phyloP scores from a whole-genome alignment of 2,797 vertebrate genomes.

The Pygocentrus nattereri region DNA sequence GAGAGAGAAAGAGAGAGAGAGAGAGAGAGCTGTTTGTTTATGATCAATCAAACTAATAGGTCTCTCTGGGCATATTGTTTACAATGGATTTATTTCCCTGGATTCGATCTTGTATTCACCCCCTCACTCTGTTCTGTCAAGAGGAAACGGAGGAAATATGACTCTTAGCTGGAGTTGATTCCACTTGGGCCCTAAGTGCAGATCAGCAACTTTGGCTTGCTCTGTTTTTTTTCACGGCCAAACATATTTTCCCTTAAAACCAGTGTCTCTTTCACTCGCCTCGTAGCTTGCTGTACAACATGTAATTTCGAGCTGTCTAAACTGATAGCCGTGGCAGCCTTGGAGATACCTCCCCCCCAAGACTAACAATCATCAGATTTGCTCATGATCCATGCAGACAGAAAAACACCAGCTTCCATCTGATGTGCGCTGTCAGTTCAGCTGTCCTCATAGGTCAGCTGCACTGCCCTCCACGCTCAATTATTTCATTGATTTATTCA shows the following conservation, averaged over 20 bases:
- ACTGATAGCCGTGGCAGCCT: slow-evolving; percentile 74
- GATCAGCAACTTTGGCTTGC: slow-evolving; percentile 65
- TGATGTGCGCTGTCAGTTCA: slow-evolving; percentile 72
- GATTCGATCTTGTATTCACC: slow-evolving; percentile 74
- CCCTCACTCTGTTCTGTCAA: slow-evolving; percentile 63
- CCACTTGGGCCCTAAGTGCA: slow-evolving; percentile 55
- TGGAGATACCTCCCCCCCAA: slow-evolving; percentile 69
- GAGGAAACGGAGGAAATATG: slow-evolving; percentile 70
- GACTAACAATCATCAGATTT: slow-evolving; percentile 81
- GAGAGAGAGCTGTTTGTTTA: slow-evolving; percentile 63
- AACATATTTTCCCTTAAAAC: slow-evolving; percentile 61
- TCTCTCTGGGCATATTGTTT: slow-evolving; percentile 70
- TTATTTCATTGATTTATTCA: slow-evolving; percentile 50
- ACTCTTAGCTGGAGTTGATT: slow-evolving; percentile 65
- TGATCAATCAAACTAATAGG: slow-evolving; percentile 72
- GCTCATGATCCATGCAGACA: slow-evolving; percentile 76
- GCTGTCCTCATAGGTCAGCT: slow-evolving; percentile 64
- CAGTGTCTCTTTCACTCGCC: slow-evolving; percentile 67
- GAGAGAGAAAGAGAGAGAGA: slow-evolving; percentile 37
- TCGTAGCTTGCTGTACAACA: slow-evolving; percentile 61
- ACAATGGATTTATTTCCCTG: slow-evolving; percentile 66
- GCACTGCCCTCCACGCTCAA: slow-evolving; percentile 21
- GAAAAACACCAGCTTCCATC: slow-evolving; percentile 75
- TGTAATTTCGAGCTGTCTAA: slow-evolving; percentile 78
- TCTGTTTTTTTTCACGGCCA: slow-evolving; percentile 39